Evolutionary conservation across 1,140 invertebrate species (phyloP), one percentile per base, ranked within the genome.

Genomic region (Camponotus vicinus): DNA sequence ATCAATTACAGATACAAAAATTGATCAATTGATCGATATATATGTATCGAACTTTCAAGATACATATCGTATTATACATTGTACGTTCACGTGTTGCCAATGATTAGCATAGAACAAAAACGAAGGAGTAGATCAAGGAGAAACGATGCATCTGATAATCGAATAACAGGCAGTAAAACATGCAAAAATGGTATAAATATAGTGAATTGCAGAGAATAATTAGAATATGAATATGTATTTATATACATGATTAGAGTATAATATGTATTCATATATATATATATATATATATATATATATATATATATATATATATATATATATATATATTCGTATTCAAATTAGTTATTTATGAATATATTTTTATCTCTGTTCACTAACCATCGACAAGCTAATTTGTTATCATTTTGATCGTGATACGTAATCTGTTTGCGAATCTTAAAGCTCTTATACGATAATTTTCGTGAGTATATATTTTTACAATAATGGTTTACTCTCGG

Each of bases 21-120:
- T 42, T 27, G 2, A 5, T 37, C 32, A 8, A 21, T 52, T 32
- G 6, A 32, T 27, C 3, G 7, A 61, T 61, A 18, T 1, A 59
- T 1, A 11, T 0, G 21, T 34, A 45, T 49, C 37, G 32, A n/a
- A 6, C 37, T 49, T 15, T 52, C 34, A 9, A 21, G 18, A 37
- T 45, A 61, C 34, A 59, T 3, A 37, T 21, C 40, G 37, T 70
- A 57, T 70, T 37, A 15, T 34, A 4, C 32, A 3, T 32, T 71
- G 37, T 71, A 52, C 37, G 34, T n/a, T 82, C 27, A 37, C 15
- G 66, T 42, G 34, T 82, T 57, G 27, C 40, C 15, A 32, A 13
- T n/a, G 42, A 83, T 83, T 83, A 75, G 42, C 67, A 21, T 42
- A 27, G 18, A 73, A 82, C 6, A 61, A 73, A 83, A 70, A 79